phyloP scores from a whole-genome alignment of 2,113 vertebrate genomes.

The Leuciscus idus region DNA sequence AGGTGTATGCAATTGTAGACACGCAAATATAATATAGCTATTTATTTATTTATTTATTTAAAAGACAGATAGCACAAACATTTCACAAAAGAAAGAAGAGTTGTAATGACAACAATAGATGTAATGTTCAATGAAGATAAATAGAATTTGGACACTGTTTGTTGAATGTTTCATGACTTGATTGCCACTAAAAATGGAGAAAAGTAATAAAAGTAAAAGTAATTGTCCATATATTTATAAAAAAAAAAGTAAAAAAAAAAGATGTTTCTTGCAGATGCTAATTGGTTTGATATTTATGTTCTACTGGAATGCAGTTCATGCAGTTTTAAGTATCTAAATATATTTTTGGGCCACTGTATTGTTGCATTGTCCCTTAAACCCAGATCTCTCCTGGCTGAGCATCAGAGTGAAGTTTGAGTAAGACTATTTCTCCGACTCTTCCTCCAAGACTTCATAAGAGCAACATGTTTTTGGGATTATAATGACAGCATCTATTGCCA shows the following conservation, averaged over 20 bases:
- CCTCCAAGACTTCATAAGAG: conserved; percentile 30
- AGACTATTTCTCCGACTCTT: not conserved
- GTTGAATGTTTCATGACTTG: not conserved
- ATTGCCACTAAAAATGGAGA: not conserved
- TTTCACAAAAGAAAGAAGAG: not conserved
- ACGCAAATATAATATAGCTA: not conserved
- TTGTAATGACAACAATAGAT: not conserved
- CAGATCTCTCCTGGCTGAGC: not conserved
- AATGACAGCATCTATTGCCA: conserved; percentile 29
- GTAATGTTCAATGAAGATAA: not conserved
- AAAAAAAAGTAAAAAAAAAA: no score
- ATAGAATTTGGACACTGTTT: not conserved
- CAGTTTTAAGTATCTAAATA: not conserved
- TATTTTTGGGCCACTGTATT: not conserved
- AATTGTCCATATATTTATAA: not conserved
- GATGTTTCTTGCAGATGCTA: not conserved
- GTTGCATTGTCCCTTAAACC: not conserved
- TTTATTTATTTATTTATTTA: not conserved
- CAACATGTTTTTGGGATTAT: conserved; percentile 11
- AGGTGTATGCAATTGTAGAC: conserved; percentile 6
- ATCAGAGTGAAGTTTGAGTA: conserved; percentile 6
- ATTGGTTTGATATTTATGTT: not conserved
- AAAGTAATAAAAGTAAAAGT: not conserved
- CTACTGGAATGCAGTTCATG: not conserved
- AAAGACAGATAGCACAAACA: not conserved